Conservation (phyloP, 1,140 invertebrate genomes). For the Anastatus disparis region DNA sequence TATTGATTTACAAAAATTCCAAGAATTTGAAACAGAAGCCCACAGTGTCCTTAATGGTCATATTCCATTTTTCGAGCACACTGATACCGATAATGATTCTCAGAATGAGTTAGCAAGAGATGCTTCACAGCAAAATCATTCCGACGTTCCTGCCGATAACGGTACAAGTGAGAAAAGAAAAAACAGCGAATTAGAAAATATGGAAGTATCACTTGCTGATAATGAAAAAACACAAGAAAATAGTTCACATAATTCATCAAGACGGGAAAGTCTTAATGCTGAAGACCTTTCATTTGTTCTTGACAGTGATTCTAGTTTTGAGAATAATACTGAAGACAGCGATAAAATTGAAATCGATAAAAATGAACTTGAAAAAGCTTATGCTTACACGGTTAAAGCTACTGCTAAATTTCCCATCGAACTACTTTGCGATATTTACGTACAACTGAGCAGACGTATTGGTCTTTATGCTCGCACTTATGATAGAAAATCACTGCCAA, state of each 20-base stretch:
- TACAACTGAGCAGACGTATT: slow-evolving; percentile 70
- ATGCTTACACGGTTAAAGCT: slow-evolving; percentile 68
- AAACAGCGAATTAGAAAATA: slow-evolving; percentile 39
- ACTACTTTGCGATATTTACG: slow-evolving; percentile 72
- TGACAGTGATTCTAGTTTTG: slow-evolving; percentile 56
- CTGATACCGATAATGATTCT: slow-evolving; percentile 39
- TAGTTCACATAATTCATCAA: slow-evolving; percentile 48
- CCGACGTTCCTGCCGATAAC: background rate
- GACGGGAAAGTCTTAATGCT: slow-evolving; percentile 41
- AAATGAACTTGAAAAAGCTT: slow-evolving; percentile 70
- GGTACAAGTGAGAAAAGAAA: background rate
- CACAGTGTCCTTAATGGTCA: slow-evolving; percentile 60
- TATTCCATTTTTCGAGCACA: slow-evolving; percentile 51
- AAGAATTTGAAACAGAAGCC: slow-evolving; percentile 60
- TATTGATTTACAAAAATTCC: slow-evolving; percentile 63
- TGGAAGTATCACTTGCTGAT: slow-evolving; percentile 37
- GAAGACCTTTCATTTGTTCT: slow-evolving; percentile 61
- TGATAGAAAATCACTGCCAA: slow-evolving; percentile 71
- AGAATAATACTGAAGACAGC: slow-evolving; percentile 55
- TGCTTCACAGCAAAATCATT: background rate
- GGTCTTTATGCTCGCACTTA: slow-evolving; percentile 65
- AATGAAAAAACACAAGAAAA: slow-evolving; percentile 46
- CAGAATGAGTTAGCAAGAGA: slow-evolving; percentile 25
- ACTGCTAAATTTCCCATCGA: slow-evolving; percentile 70
- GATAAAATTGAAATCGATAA: slow-evolving; percentile 70